A percentile compares a stretch with the other conserved stretches of the same genome.
phyloP scores from a whole-genome alignment of 2,888 invertebrate genomes.

The Ommatoiulus sabulosus region DNA sequence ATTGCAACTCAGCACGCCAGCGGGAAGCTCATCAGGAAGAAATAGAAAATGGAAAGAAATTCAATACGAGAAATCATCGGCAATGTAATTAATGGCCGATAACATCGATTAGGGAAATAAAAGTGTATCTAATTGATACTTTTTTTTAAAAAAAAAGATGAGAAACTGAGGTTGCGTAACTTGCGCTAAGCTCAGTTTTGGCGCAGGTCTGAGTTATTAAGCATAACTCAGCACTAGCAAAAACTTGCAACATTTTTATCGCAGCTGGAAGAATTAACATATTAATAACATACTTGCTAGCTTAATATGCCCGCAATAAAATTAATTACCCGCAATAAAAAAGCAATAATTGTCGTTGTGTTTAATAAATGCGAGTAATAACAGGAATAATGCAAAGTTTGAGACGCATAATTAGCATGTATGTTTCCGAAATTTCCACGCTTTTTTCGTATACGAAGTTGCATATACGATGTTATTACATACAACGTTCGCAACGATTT shows the following conservation, averaged over 20 bases:
- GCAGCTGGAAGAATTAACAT: background rate
- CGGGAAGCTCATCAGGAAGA: background rate
- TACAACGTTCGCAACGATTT: background rate
- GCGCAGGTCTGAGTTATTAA: no score
- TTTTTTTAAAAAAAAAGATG: background rate
- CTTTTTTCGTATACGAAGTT: background rate
- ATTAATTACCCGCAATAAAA: background rate
- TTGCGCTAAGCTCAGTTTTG: background rate
- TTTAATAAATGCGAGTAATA: no score
- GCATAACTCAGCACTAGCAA: background rate
- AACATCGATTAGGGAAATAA: background rate
- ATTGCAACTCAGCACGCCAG: slow-evolving; percentile 3
- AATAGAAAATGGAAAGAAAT: background rate
- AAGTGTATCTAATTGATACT: background rate
- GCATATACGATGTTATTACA: background rate
- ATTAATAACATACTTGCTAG: background rate
- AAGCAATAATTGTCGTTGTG: background rate
- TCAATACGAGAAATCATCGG: background rate
- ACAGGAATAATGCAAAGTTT: background rate
- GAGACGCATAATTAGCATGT: background rate
- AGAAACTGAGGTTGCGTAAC: background rate
- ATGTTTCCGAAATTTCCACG: background rate
- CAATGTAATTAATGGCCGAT: background rate
- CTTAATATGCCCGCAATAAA: background rate
- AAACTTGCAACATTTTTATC: background rate